A percentile compares a stretch with the other conserved stretches of the same genome.
phyloP scores from a whole-genome alignment of 2,888 invertebrate species.

The Coleophora flavipennella region DNA sequence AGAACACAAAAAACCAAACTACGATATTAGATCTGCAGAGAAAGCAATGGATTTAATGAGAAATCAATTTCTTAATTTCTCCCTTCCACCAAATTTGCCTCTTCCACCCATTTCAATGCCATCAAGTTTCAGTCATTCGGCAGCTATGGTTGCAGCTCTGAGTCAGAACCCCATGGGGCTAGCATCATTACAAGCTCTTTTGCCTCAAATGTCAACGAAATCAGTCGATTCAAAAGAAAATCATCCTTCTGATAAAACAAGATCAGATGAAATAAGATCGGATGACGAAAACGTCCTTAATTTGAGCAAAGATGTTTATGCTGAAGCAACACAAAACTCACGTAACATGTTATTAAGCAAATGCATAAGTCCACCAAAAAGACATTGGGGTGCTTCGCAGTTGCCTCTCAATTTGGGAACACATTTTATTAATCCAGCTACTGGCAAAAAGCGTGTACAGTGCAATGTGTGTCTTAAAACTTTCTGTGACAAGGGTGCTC shows the following conservation, averaged over 20 bases:
- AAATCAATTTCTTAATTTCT: slow-evolving; percentile 76
- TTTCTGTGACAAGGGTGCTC: slow-evolving; percentile 99
- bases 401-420: slow-evolving; percentile 88
- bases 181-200: slow-evolving; percentile 75
- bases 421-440: slow-evolving; percentile 92
- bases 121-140: slow-evolving; percentile 72
- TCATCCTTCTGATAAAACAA: slow-evolving; percentile 48
- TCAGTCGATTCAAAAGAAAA: slow-evolving; percentile 49
- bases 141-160: slow-evolving; percentile 76
- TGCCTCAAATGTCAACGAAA: slow-evolving; percentile 74
- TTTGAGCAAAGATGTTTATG: slow-evolving; percentile 59
- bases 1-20: slow-evolving; percentile 63
- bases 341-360: slow-evolving; percentile 73
- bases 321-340: slow-evolving; percentile 46
- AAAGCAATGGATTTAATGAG: slow-evolving; percentile 75
- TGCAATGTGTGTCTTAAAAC: slow-evolving; percentile 99
- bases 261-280: slow-evolving; percentile 37
- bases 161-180: slow-evolving; percentile 75
- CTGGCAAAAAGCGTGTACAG: slow-evolving; percentile 96
- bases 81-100: slow-evolving; percentile 70
- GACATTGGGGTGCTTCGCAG: slow-evolving; percentile 84
- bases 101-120: slow-evolving; percentile 72
- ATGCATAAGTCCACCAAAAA: slow-evolving; percentile 82
- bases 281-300: slow-evolving; percentile 62
- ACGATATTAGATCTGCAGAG: slow-evolving; percentile 43